Percentiles rank a stretch among this genome's conserved stretches.
phyloP scores from a whole-genome alignment of 2,888 invertebrate species.

The Azorinus chamasolen region DNA sequence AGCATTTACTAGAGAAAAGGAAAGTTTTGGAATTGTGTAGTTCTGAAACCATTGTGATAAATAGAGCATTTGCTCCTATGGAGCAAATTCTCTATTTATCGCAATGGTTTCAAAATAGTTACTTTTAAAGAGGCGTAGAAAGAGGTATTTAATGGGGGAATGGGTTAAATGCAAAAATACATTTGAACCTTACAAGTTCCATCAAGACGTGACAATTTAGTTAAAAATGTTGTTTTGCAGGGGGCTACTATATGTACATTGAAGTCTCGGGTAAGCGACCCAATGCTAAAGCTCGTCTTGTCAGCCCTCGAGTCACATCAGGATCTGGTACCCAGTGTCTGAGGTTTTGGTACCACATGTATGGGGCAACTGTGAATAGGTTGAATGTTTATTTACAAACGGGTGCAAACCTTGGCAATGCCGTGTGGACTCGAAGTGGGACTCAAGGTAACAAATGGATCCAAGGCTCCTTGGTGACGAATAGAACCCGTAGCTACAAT shows the following conservation, averaged over 20 bases:
- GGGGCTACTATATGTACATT: slow-evolving; percentile 81
- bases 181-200: no score
- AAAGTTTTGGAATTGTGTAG: no score
- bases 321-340: slow-evolving; percentile 70
- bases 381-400: slow-evolving; percentile 74
- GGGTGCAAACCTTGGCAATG: slow-evolving; percentile 62
- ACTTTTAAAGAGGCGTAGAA: no score
- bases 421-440: slow-evolving; percentile 73
- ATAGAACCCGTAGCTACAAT: slow-evolving; percentile 55
- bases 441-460: slow-evolving; percentile 75
- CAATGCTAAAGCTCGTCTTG: slow-evolving; percentile 88
- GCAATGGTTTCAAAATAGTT: no score
- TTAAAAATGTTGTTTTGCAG: slow-evolving; percentile 51
- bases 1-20: no score
- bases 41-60: no score
- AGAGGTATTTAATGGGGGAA: no score
- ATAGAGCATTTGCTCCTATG: no score
- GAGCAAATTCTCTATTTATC: no score
- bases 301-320: slow-evolving; percentile 67
- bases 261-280: slow-evolving; percentile 88
- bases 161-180: no score
- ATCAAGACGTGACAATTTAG: no score
- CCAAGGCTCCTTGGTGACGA: slow-evolving; percentile 67
- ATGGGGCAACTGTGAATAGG: slow-evolving; percentile 78
- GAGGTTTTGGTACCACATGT: slow-evolving; percentile 84